These are phyloP conservation scores for Julus scanicus DNA, from an alignment of 2,888 invertebrate species.

Conservation along the genomic window DNA sequence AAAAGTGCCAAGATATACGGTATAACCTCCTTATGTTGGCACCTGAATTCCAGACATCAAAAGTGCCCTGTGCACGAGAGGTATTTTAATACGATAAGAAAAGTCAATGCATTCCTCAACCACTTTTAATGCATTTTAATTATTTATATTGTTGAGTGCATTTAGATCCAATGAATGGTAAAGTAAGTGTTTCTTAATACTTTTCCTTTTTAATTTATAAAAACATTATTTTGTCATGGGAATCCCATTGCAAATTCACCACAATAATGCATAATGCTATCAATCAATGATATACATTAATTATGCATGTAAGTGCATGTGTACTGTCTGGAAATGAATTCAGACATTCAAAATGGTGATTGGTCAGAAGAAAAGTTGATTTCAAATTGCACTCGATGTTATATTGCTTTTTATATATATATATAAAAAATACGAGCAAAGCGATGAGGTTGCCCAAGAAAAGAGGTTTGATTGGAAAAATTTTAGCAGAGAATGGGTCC, in stretches of 20 bases:
- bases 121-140: not conserved
- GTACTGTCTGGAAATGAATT: not conserved
- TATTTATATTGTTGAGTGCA: not conserved
- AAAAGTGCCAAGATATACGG: constrained; percentile 2
- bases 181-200: not conserved
- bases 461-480: constrained; percentile 15
- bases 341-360: not conserved
- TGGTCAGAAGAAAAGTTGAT: not conserved
- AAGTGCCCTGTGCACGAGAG: not conserved
- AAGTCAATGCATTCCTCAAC: not conserved
- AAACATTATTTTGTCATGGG: not conserved
- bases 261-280: not conserved
- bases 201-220: not conserved
- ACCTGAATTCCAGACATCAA: not conserved
- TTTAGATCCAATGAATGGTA: not conserved
- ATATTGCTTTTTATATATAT: too few species aligned
- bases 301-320: not conserved
- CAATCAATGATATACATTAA: not conserved
- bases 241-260: too few species aligned
- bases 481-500: not conserved
- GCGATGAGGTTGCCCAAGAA: not conserved
- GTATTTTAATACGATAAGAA: constrained; percentile 6
- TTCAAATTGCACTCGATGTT: too few species aligned
- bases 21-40: constrained; percentile 30
- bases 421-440: not conserved